phyloP scores from a whole-genome alignment of 2,113 vertebrate genomes.

The Psammodynastes pulverulentus region DNA sequence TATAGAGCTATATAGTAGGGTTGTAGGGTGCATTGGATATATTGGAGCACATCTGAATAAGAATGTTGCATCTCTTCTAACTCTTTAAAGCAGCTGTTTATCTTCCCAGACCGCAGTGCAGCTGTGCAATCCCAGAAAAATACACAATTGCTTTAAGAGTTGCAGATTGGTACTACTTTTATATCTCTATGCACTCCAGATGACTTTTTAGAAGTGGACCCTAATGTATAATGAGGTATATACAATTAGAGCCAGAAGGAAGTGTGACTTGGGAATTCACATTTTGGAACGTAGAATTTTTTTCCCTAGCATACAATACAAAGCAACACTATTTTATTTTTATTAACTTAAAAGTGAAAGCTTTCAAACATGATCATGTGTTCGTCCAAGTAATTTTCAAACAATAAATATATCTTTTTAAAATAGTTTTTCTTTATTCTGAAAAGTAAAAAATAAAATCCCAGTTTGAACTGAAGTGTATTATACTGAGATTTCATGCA shows the following conservation, averaged over 20 bases:
- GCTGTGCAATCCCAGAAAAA: neutral
- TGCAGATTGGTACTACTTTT: neutral
- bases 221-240: neutral
- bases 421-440: slow-evolving; percentile 29
- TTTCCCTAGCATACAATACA: slow-evolving; percentile 27
- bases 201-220: neutral
- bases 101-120: neutral
- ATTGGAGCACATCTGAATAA: neutral
- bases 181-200: neutral
- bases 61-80: neutral
- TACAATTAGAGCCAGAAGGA: slow-evolving; percentile 21
- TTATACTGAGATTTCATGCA: neutral
- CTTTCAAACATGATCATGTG: neutral
- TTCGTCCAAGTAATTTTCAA: neutral
- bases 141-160: neutral
- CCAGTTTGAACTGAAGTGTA: neutral
- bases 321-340: slow-evolving; percentile 43
- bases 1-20: neutral
- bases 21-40: neutral
- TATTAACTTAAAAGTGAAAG: slow-evolving; percentile 30
- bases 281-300: slow-evolving; percentile 16
- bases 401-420: neutral
- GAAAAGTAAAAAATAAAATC: neutral
- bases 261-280: slow-evolving; percentile 31
- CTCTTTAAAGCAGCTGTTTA: neutral